phyloP scores from a whole-genome alignment of 2,797 vertebrate species.

The Anas capensis region DNA sequence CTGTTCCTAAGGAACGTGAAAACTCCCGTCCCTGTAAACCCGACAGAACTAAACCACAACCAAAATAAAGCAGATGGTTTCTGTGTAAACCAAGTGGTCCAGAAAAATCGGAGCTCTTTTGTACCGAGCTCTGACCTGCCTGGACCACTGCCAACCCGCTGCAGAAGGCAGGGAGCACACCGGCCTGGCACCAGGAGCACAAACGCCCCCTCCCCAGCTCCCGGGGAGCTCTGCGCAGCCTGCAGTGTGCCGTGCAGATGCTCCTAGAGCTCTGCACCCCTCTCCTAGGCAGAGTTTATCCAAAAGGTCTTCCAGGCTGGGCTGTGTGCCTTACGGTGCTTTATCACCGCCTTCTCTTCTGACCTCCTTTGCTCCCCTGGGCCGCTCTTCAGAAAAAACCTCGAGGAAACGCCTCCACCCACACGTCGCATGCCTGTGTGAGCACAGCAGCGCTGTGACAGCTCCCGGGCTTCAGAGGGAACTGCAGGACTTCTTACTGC shows the following conservation, averaged over 20 bases:
- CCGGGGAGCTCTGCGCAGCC: rapidly evolving
- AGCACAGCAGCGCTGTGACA: background rate
- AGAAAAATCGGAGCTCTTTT: background rate
- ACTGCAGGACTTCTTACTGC: rapidly evolving
- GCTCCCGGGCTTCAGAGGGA: background rate
- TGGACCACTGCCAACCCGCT: background rate
- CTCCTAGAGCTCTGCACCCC: background rate
- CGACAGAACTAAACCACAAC: background rate
- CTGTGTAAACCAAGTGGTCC: background rate
- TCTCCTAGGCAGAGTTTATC: background rate
- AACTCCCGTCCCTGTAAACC: background rate
- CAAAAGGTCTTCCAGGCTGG: background rate
- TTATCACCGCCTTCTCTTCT: background rate
- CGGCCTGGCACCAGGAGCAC: rapidly evolving
- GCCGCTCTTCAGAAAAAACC: background rate
- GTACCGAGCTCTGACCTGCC: background rate
- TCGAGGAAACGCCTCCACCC: background rate
- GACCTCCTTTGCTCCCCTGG: background rate
- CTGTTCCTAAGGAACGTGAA: background rate
- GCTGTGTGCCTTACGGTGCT: background rate
- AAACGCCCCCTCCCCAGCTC: rapidly evolving
- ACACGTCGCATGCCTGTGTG: background rate
- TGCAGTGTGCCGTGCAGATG: rapidly evolving
- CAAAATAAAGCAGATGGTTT: background rate
- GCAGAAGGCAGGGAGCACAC: rapidly evolving